Evolutionary conservation across 1,140 invertebrate species (phyloP).

Genomic region (Penaeus indicus): DNA sequence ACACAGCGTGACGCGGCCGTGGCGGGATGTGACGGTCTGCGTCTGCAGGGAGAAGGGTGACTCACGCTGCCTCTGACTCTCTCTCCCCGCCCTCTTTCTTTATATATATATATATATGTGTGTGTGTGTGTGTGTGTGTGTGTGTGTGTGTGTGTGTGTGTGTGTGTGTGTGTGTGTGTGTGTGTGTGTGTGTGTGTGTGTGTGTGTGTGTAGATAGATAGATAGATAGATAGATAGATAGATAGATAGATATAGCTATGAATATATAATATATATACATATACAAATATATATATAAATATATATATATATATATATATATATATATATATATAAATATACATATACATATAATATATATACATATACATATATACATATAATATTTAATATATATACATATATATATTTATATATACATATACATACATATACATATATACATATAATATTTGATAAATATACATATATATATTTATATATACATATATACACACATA

Average conservation of each 20-base stretch:
- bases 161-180: neutral
- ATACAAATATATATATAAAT: no score
- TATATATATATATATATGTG: conserved; percentile 27
- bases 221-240: neutral
- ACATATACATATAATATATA: conserved; percentile 1
- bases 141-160: neutral
- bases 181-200: conserved; percentile 1
- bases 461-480: conserved; percentile 8
- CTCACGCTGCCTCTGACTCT: no score
- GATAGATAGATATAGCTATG: no score
- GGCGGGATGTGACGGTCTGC: no score
- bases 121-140: neutral
- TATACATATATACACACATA: neutral
- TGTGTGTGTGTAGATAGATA: neutral
- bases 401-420: neutral
- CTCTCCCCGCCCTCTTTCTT: no score
- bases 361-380: neutral
- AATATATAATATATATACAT: no score
- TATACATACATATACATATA: neutral
- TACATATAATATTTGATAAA: neutral
- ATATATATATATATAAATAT: neutral
- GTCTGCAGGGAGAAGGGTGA: no score
- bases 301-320: no score
- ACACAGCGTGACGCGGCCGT: no score
- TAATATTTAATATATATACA: no score